Conservation (phyloP, 2,797 vertebrate genomes). For the Tokudaia muenninki region DNA sequence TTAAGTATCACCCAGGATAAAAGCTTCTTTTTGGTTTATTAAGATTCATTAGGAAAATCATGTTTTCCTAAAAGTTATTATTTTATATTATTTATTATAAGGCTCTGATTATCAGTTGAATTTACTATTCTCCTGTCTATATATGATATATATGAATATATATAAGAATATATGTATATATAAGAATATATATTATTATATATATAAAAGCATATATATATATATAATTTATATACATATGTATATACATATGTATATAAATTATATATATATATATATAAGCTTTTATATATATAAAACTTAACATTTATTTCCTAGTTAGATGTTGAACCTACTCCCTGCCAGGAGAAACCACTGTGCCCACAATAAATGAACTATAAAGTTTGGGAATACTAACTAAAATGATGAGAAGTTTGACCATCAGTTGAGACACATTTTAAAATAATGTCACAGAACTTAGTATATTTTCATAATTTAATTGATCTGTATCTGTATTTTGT, state of each 20-base stretch:
- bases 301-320: slow-evolving; percentile 57
- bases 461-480: slow-evolving; percentile 5
- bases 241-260: no score
- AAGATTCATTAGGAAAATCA: slow-evolving; percentile 37
- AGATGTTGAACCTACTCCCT: neutral
- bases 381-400: slow-evolving; percentile 12
- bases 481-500: neutral
- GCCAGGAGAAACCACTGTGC: neutral
- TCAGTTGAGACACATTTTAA: slow-evolving; percentile 38
- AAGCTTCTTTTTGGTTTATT: neutral
- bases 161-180: no score
- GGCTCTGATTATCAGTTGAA: neutral
- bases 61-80: neutral
- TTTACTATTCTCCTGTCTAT: neutral
- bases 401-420: slow-evolving; percentile 37
- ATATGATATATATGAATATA: neutral
- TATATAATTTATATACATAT: neutral
- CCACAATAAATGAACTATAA: slow-evolving; percentile 20
- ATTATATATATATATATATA: no score
- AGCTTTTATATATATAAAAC: no score
- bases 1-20: neutral
- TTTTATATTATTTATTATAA: slow-evolving; percentile 31
- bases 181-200: no score
- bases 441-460: slow-evolving; percentile 3
- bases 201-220: no score